Conservation (phyloP, 2,888 invertebrate genomes). For the Ormyrus thymus region DNA sequence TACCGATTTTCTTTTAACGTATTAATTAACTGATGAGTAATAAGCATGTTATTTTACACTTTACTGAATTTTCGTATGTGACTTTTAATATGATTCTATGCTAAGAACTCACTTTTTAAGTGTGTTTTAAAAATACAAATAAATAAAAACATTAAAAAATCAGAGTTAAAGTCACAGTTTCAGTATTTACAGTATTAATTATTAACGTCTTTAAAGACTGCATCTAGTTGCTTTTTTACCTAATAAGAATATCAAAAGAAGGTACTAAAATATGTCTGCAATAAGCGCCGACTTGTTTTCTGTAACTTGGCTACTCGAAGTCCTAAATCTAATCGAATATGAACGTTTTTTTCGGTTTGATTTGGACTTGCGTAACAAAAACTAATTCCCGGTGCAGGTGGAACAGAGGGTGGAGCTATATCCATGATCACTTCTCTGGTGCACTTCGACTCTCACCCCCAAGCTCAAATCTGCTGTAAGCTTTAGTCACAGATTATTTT, state of each 20-base stretch:
- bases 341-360: slow-evolving; percentile 42
- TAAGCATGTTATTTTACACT: slow-evolving; percentile 10
- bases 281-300: neutral
- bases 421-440: slow-evolving; percentile 70
- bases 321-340: slow-evolving; percentile 28
- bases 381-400: slow-evolving; percentile 70
- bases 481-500: slow-evolving; percentile 65
- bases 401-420: slow-evolving; percentile 71
- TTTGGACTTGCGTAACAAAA: slow-evolving; percentile 46
- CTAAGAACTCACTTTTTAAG: too few relatives aligned
- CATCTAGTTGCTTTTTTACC: too few relatives aligned
- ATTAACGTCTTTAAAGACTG: too few relatives aligned
- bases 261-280: too few relatives aligned
- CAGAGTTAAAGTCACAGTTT: too few relatives aligned
- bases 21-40: slow-evolving; percentile 14
- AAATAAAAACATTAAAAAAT: too few relatives aligned
- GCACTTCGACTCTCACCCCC: slow-evolving; percentile 70
- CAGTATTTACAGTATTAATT: too few relatives aligned
- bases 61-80: neutral
- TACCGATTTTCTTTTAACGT: neutral
- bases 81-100: neutral
- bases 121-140: too few relatives aligned
- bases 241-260: too few relatives aligned
- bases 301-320: neutral
- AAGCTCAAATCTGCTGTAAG: slow-evolving; percentile 73